Evolutionary conservation across 2,113 vertebrate species (phyloP), one percentile per base, ranked within the genome.

Genomic region (Saguinus midas): DNA sequence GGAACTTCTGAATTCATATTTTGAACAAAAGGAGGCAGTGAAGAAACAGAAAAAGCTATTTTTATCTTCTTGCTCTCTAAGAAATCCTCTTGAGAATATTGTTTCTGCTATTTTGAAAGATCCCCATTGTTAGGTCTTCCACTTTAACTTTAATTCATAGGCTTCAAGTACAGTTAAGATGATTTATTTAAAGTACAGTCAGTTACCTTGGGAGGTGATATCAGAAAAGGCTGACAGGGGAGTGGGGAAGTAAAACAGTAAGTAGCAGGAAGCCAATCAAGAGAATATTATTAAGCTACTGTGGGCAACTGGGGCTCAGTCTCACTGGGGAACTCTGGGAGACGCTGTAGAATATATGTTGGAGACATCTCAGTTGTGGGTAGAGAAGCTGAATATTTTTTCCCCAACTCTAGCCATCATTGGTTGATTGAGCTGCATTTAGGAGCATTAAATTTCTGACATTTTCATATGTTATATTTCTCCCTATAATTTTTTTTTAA

Each of bases 51-150:
- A 84, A 32, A 91, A 72, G 52, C 84, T 96, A 96, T 97, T 94
- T 97, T 94, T 96, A 90, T 94, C 66, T 90, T 90, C 80, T 64
- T 91, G 32, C 58, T 96, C 89, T 97, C 80, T 78, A 95, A 96
- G 96, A 96, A 98, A 93, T 91, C 70, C 91, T 94, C 91, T 88
- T 16, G 81, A 94, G 89, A 93, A 94, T 84, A 83, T 82, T 58
- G 40, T 90, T 94, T 91, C 32, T 85, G 90, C 29, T 90, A 66
- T 95, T 96, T 93, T 87, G 32, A 86, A 92, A 96, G 83, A 75
- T 79, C 76, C 50, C 82, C 66, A 27, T 80, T 97, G 80, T 94
- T 95, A 93, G 87, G 40, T 78, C 16, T 93, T 95, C 40, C 13
- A 84, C 43, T 96, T 96, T 83, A 80, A 37, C 57, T 94, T 87